Conservation (phyloP, 2,888 invertebrate genomes). For the Melinaea menophilus region DNA sequence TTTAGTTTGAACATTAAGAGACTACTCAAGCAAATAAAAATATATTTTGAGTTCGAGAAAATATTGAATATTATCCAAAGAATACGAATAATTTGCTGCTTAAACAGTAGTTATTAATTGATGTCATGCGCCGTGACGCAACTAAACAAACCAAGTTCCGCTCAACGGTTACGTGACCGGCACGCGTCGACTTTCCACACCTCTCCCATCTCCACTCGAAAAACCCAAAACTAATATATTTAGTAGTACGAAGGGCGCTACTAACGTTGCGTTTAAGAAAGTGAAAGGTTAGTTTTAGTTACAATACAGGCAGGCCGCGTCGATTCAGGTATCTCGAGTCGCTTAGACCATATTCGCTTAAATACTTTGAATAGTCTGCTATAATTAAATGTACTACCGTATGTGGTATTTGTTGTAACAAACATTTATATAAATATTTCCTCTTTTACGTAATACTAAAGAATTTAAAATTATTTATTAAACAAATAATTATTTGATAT, state of each 20-base stretch:
- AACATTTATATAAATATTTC: no score
- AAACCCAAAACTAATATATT: conserved; percentile 29
- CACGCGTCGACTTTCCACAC: conserved; percentile 33
- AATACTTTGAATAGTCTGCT: conserved; percentile 21
- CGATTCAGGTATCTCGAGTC: conserved; percentile 26
- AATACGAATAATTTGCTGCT: conserved; percentile 13
- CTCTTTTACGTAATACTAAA: no score
- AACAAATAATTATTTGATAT: background rate
- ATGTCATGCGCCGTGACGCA: conserved; percentile 28
- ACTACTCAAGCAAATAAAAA: no score
- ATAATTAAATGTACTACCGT: background rate
- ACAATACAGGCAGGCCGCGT: conserved; percentile 23
- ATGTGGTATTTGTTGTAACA: background rate
- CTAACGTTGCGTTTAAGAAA: conserved; percentile 33
- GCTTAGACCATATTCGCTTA: conserved; percentile 17
- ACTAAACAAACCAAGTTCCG: conserved; percentile 31
- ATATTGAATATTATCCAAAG: conserved; percentile 1
- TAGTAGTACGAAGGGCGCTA: conserved; percentile 32
- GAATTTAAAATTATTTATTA: no score
- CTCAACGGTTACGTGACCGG: conserved; percentile 33
- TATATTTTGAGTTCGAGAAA: no score
- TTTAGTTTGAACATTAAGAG: no score
- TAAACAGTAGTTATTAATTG: conserved; percentile 25
- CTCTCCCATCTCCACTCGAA: conserved; percentile 31
- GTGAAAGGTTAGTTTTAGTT: conserved; percentile 37